Conservation (phyloP, 2,797 vertebrate species). For the Cuculus canorus region DNA sequence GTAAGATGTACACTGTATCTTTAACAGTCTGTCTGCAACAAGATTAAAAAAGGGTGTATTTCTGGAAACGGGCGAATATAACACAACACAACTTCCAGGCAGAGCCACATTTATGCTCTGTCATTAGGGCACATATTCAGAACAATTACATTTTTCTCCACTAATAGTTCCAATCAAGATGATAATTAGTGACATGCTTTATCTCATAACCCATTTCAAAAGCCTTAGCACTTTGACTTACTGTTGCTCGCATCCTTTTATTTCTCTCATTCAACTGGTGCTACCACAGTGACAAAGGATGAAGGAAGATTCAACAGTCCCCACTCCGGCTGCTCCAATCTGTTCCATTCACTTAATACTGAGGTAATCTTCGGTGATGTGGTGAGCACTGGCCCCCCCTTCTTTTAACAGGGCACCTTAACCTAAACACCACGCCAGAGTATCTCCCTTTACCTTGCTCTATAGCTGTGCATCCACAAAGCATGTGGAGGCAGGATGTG, state of each 20-base stretch:
- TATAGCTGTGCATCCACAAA: slow-evolving; percentile 28
- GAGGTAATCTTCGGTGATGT: slow-evolving; percentile 66
- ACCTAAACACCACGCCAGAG: slow-evolving; percentile 23
- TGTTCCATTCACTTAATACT: slow-evolving; percentile 70
- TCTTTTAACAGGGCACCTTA: slow-evolving; percentile 50
- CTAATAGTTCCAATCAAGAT: slow-evolving; percentile 39
- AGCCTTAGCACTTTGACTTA: slow-evolving; percentile 82
- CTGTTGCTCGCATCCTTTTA: slow-evolving; percentile 90
- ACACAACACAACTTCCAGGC: slow-evolving; percentile 26
- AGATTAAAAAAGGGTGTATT: slow-evolving; percentile 30
- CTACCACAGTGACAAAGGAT: slow-evolving; percentile 76
- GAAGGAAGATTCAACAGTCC: slow-evolving; percentile 70
- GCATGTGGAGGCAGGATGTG: slow-evolving; percentile 48
- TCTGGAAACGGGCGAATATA: neutral
- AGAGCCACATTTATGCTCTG: slow-evolving; percentile 34
- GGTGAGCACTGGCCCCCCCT: slow-evolving; percentile 31
- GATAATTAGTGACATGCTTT: slow-evolving; percentile 56
- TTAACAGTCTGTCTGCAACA: slow-evolving; percentile 40
- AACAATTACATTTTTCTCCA: slow-evolving; percentile 37
- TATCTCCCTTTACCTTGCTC: slow-evolving; percentile 40
- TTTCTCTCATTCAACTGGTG: slow-evolving; percentile 86
- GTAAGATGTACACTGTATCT: slow-evolving; percentile 25
- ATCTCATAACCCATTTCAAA: slow-evolving; percentile 55
- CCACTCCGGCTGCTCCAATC: slow-evolving; percentile 64
- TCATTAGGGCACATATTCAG: neutral